Conservation (phyloP, 2,888 invertebrate species). For the Onthophagus sagittarius region DNA sequence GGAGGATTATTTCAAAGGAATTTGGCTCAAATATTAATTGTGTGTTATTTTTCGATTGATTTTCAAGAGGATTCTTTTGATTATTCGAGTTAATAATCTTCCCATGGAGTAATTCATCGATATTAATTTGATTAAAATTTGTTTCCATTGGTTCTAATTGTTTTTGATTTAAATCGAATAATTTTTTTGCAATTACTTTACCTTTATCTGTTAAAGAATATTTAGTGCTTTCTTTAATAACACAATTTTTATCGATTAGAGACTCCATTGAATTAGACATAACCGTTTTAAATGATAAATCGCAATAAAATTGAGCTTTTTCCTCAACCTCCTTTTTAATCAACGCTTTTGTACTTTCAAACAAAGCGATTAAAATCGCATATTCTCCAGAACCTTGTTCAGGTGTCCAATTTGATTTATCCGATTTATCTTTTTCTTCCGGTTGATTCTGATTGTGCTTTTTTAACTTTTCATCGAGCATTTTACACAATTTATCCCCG, state of each 20-base stretch:
- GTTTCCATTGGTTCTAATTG: no score
- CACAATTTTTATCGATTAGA: slow-evolving; percentile 58
- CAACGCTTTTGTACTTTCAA: slow-evolving; percentile 53
- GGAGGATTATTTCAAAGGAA: slow-evolving; percentile 68
- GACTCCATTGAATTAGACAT: slow-evolving; percentile 63
- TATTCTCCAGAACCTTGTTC: slow-evolving; percentile 60
- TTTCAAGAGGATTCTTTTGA: not conserved
- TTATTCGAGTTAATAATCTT: not conserved
- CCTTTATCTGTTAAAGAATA: slow-evolving; percentile 59
- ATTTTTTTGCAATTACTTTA: slow-evolving; percentile 47
- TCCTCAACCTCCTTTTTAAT: slow-evolving; percentile 58
- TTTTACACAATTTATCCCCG: slow-evolving; percentile 67
- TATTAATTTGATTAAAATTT: not conserved
- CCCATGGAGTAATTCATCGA: not conserved
- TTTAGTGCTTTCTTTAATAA: slow-evolving; percentile 54
- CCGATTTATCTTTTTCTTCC: slow-evolving; percentile 2
- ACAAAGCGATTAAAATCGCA: slow-evolving; percentile 62
- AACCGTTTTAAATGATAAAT: slow-evolving; percentile 58
- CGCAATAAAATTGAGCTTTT: slow-evolving; percentile 58
- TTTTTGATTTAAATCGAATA: slow-evolving; percentile 27
- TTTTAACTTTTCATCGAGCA: slow-evolving; percentile 70
- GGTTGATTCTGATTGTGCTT: slow-evolving; percentile 42
- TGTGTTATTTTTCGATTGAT: not conserved
- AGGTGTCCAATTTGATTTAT: slow-evolving; percentile 53
- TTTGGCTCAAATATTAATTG: slow-evolving; percentile 49